Percentiles rank a stretch among this genome's conserved stretches.
phyloP scores from a whole-genome alignment of 64 coral and sea anemone species.

The Montipora cactus region DNA sequence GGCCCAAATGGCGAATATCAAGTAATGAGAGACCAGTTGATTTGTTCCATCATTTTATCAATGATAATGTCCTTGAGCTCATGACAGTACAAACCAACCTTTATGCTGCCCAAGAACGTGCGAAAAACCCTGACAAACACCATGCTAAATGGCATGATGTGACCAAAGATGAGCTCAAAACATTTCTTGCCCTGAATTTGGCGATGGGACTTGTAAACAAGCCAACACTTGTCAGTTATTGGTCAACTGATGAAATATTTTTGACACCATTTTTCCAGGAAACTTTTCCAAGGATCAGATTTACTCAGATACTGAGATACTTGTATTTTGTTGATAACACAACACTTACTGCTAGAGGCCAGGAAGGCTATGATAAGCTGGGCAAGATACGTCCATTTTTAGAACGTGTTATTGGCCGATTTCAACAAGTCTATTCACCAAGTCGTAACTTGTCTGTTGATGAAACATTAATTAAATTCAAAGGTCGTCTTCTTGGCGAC shows the following conservation, averaged over 20 bases:
- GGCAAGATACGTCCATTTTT: background rate
- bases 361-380: conserved; percentile 35
- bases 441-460: conserved; percentile 43
- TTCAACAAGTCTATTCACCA: conserved; percentile 28
- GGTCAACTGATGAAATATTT: conserved; percentile 63
- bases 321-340: conserved; percentile 57
- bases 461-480: conserved; percentile 61
- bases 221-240: conserved; percentile 43
- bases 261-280: conserved; percentile 53
- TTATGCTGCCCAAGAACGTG: conserved; percentile 49
- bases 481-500: conserved; percentile 36
- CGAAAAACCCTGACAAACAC: conserved; percentile 60
- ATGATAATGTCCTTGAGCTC: conserved; percentile 26
- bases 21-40: conserved; percentile 24
- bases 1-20: conserved; percentile 25
- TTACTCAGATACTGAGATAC: conserved; percentile 65
- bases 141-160: conserved; percentile 1
- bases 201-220: conserved; percentile 34
- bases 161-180: background rate
- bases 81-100: conserved; percentile 66
- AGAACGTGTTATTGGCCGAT: background rate
- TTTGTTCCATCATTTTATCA: conserved; percentile 35
- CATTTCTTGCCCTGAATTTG: conserved; percentile 30
- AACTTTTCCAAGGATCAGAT: conserved; percentile 64
- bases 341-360: conserved; percentile 48